A percentile compares a stretch with the other conserved stretches of the same genome.
Evolutionary conservation across 2,888 invertebrate species (phyloP).

Genomic region (Ophion costatus): DNA sequence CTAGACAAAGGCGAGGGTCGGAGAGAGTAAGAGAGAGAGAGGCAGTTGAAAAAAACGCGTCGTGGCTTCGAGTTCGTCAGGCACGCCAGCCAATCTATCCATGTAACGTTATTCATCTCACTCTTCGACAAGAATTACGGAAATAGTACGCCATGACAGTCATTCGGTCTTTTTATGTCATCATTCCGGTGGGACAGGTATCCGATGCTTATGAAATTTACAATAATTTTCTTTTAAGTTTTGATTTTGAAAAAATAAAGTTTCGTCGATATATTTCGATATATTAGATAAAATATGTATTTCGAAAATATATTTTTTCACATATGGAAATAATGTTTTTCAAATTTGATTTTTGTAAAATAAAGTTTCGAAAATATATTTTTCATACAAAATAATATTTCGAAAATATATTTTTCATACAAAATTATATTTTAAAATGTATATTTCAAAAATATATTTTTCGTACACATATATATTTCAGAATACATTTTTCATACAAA

Average conservation of each 20-base stretch:
- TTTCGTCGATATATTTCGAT: not conserved
- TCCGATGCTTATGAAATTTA: not conserved
- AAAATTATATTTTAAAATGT: too few species aligned
- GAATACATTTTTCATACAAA: too few species aligned
- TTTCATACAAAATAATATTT: too few species aligned
- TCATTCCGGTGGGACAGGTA: not conserved
- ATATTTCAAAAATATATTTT: too few species aligned
- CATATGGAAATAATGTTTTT: too few species aligned
- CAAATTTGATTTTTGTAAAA: too few species aligned
- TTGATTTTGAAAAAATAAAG: not conserved
- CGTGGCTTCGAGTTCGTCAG: constrained; percentile 3
- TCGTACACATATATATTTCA: too few species aligned
- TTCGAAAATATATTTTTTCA: too few species aligned
- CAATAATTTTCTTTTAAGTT: not conserved
- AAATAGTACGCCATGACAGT: constrained; percentile 1
- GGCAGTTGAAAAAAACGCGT: not conserved
- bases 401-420: too few species aligned
- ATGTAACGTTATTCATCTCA: constrained; percentile 18
- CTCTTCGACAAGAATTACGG: constrained; percentile 21
- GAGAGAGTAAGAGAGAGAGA: constrained; percentile 9
- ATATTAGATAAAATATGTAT: too few species aligned
- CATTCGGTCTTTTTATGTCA: not conserved
- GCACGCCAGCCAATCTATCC: constrained; percentile 2
- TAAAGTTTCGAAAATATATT: too few species aligned
- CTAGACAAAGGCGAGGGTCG: not conserved